phyloP scores from a whole-genome alignment of 2,113 vertebrate species.

The Sylvicapra grimmia region DNA sequence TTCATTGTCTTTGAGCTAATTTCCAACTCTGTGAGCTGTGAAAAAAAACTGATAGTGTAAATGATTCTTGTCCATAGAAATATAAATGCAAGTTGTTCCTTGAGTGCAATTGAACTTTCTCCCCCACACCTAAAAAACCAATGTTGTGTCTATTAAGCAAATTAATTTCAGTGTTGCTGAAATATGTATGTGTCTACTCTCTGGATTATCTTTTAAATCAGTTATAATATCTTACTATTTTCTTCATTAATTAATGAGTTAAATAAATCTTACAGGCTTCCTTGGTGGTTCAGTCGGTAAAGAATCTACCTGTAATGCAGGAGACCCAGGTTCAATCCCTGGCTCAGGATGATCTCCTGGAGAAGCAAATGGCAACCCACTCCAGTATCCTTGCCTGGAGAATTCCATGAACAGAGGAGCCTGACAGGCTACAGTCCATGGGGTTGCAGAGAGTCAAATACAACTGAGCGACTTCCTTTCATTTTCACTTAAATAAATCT shows the following conservation, averaged over 20 bases:
- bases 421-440: background rate
- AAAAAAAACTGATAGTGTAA: background rate
- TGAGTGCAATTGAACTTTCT: background rate
- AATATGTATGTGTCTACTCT: background rate
- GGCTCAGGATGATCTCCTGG: background rate
- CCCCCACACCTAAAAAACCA: background rate
- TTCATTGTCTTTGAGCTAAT: background rate
- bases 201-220: background rate
- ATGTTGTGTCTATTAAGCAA: background rate
- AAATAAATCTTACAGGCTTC: background rate
- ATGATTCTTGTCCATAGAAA: background rate
- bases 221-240: background rate
- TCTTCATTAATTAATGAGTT: background rate
- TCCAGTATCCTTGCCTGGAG: background rate
- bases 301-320: background rate
- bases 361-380: background rate
- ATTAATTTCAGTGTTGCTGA: background rate
- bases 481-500: background rate
- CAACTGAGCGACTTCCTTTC: background rate
- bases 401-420: background rate
- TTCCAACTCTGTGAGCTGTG: background rate
- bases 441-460: background rate
- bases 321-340: background rate
- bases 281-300: background rate
- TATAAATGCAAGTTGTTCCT: background rate